Evolutionary conservation across 2,797 vertebrate genomes (phyloP).

Genomic region (Cynodonichthys magdalenae): DNA sequence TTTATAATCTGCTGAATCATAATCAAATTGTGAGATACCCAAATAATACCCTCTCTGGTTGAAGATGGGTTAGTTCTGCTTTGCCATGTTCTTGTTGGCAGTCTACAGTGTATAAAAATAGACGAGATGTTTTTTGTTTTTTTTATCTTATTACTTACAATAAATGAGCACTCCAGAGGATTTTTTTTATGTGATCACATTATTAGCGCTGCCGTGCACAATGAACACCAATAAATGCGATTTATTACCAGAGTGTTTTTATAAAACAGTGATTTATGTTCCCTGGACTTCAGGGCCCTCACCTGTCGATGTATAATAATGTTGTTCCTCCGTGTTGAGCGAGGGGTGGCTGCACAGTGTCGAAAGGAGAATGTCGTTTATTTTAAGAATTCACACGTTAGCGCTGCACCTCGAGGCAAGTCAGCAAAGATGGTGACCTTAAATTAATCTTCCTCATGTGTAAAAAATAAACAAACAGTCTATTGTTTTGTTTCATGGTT

Average conservation of each 20-base stretch:
- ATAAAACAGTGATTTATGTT: constrained; percentile 9
- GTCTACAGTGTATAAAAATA: constrained; percentile 35
- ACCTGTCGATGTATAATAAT: constrained; percentile 12
- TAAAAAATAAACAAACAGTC: too few species aligned
- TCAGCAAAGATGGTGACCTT: constrained; percentile 3
- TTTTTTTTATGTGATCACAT: constrained; percentile 1
- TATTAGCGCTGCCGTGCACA: neutral
- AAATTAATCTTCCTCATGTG: constrained; percentile 6
- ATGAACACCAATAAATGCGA: neutral
- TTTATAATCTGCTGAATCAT: too few species aligned
- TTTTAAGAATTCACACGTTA: constrained; percentile 57
- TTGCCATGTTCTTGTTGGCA: constrained; percentile 22
- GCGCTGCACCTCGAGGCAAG: constrained; percentile 31
- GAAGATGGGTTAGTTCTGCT: neutral
- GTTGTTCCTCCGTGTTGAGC: constrained; percentile 5
- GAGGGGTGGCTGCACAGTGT: constrained; percentile 10
- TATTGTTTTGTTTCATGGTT: constrained; percentile 2
- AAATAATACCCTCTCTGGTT: too few species aligned
- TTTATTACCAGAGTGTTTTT: constrained; percentile 1
- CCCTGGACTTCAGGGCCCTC: neutral
- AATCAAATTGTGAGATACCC: too few species aligned
- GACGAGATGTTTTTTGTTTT: constrained; percentile 10
- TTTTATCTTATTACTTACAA: constrained; percentile 30
- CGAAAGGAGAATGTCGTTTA: constrained; percentile 39
- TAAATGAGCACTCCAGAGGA: constrained; percentile 31